Base-by-base conservation (phyloP, 2,888 invertebrate genomes). In the Dryadula phaetusa region DNA sequence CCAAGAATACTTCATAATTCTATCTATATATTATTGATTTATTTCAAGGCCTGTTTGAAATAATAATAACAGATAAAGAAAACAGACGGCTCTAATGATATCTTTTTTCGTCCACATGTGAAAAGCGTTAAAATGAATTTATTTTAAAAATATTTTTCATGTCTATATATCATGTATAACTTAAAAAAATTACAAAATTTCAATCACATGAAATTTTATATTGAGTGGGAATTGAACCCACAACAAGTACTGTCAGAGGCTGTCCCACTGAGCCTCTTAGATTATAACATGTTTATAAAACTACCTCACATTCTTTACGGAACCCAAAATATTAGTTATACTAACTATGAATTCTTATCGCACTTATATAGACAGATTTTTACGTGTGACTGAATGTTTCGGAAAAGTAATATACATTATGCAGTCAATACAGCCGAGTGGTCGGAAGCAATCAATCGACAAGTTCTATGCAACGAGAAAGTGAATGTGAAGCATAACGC, bases 361-460 rank as follows among this genome's bases (percentile, higher is more conserved):
- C 18, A 18, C 32, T 20, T 14, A 47, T 32, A 22, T 20, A 60
- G 8, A 14, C 44, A 32, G 32, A 60, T 60, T 46, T 44, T 46
- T 46, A 60, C 28, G 46, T 32, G 46, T 32, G 18, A 1, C 10
- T 14, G 7, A 18, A 60, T 60, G 46, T 60, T 60, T 46, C 46
- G 28, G 16, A 60, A 44, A 60, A 28, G 22, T 56, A 40, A 56
- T 34, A 56, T 40, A 32, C 42, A 42, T 52, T 32, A 52, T 44
- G 14, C 44, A 28, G 8, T 60, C 44, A 60, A 60, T 60, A 60
- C 60, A 18, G 28, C n/a, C 20, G 46, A 60, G 60, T 60, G 60
- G 28, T 60, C 44, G 60, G 60, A 60, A 60, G 46, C 32, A 32
- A 60, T 60, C 60, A 60, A 60, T 60, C 60, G 60, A 32, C 32